These are phyloP conservation scores for Clupea harengus DNA, from an alignment of 2,113 vertebrate genomes.

Conservation along the genomic window DNA sequence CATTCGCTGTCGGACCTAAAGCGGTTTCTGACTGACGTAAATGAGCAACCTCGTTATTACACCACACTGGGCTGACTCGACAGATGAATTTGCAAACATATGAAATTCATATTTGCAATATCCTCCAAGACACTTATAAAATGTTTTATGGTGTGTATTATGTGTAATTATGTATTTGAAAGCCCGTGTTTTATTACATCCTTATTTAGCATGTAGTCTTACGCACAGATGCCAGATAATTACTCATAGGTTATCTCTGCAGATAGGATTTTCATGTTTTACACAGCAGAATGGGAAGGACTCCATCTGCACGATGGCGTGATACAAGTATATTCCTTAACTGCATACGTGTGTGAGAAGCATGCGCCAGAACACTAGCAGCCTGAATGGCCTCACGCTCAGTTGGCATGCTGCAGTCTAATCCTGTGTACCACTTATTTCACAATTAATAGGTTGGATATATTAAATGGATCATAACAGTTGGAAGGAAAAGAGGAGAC, in stretches of 20 bases:
- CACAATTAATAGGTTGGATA: not conserved
- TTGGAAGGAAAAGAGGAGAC: not conserved
- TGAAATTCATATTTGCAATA: not conserved
- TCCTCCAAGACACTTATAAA: not conserved
- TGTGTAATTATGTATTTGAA: not conserved
- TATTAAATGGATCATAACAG: not conserved
- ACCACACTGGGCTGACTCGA: not conserved
- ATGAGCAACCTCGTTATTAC: conserved; percentile 6
- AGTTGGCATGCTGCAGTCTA: not conserved
- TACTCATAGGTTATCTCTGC: not conserved
- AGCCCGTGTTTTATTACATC: not conserved
- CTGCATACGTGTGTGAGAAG: not conserved
- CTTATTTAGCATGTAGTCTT: not conserved
- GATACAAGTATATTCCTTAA: conserved; percentile 15
- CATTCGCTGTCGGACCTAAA: conserved; percentile 13
- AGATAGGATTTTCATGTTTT: not conserved
- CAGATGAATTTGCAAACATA: not conserved
- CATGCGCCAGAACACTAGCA: not conserved
- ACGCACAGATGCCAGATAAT: not conserved
- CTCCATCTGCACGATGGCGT: conserved; percentile 2
- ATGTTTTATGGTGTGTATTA: not conserved
- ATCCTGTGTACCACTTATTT: not conserved
- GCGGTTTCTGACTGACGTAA: not conserved
- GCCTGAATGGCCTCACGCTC: not conserved
- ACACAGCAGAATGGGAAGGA: not conserved